Evolutionary conservation across 2,113 vertebrate genomes (phyloP).

Genomic region (Delphinus delphis): DNA sequence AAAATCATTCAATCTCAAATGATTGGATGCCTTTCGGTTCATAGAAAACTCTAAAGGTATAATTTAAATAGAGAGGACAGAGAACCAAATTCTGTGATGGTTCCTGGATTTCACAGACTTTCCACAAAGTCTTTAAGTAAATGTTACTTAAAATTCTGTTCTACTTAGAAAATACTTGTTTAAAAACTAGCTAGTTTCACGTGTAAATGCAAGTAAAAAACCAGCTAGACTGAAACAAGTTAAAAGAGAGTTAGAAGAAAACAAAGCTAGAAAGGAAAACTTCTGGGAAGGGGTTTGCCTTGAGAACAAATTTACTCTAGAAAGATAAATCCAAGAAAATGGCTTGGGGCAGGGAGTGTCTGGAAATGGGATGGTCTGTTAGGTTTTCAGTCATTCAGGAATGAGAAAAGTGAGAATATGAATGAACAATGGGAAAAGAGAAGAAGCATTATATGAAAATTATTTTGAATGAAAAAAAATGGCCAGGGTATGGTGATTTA

Average conservation of each 20-base stretch:
- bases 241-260: not conserved
- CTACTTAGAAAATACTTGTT: not conserved
- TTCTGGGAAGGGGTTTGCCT: not conserved
- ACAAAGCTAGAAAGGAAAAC: not conserved
- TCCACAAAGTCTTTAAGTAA: conserved; percentile 5
- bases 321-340: not conserved
- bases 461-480: not conserved
- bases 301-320: not conserved
- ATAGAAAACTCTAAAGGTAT: not conserved
- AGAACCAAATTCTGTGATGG: not conserved
- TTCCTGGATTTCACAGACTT: not conserved
- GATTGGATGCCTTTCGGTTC: not conserved
- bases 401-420: not conserved
- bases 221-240: not conserved
- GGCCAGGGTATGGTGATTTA: not conserved
- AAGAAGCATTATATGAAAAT: not conserved
- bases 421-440: not conserved
- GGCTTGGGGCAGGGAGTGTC: not conserved
- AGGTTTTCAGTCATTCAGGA: not conserved
- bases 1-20: not conserved
- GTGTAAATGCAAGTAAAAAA: not conserved
- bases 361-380: not conserved
- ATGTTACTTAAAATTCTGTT: not conserved
- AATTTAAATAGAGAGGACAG: not conserved
- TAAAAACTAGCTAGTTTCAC: not conserved